phyloP scores from a whole-genome alignment of 2,888 invertebrate genomes.

The Eilema sororculum region DNA sequence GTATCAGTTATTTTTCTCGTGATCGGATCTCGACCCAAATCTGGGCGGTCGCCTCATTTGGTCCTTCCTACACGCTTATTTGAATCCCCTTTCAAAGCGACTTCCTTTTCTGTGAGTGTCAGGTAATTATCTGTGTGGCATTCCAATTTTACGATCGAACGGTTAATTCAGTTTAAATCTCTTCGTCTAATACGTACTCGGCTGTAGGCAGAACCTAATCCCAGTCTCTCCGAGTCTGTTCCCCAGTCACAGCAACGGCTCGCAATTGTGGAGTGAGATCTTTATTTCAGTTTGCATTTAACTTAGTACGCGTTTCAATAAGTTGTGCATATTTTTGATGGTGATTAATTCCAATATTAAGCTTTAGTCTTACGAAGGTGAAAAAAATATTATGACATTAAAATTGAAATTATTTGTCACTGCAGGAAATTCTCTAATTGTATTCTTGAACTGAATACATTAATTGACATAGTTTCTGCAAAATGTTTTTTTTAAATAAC shows the following conservation, averaged over 20 bases:
- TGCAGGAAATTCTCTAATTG: neutral
- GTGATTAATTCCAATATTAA: constrained; percentile 45
- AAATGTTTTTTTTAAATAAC: neutral
- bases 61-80: constrained; percentile 83
- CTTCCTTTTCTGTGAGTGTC: constrained; percentile 87
- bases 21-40: constrained; percentile 64
- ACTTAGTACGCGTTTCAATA: constrained; percentile 41
- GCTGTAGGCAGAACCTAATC: constrained; percentile 81
- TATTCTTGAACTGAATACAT: neutral
- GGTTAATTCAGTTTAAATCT: constrained; percentile 87
- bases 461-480: neutral
- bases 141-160: constrained; percentile 87
- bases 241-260: constrained; percentile 56
- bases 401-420: neutral
- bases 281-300: constrained; percentile 47
- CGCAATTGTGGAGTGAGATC: constrained; percentile 62
- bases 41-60: constrained; percentile 69
- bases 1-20: constrained; percentile 76
- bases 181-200: constrained; percentile 83
- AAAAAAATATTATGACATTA: neutral
- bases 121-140: constrained; percentile 87
- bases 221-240: constrained; percentile 76
- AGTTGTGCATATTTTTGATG: constrained; percentile 40
- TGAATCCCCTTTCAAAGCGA: constrained; percentile 83
- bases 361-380: constrained; percentile 15